Evolutionary conservation across 2,113 vertebrate genomes (phyloP).

Genomic region (Perca fluviatilis): DNA sequence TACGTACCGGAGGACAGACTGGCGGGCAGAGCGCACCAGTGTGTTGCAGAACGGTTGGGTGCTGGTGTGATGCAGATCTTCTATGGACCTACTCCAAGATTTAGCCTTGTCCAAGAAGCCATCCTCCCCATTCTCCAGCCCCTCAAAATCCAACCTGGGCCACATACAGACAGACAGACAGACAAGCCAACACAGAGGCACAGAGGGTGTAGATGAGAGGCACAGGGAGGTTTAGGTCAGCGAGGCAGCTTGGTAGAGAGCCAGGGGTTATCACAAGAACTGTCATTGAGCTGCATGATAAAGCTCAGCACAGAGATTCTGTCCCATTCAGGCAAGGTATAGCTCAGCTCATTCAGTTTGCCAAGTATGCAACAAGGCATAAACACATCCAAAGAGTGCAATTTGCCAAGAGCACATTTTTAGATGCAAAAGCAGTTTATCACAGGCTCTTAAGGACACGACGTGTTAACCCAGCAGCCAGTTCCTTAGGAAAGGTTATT

Average conservation of each 20-base stretch:
- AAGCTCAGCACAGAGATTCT: slow-evolving; percentile 73
- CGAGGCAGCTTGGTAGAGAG: slow-evolving; percentile 71
- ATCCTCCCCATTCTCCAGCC: slow-evolving; percentile 92
- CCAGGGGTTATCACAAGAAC: slow-evolving; percentile 74
- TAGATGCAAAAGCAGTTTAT: slow-evolving; percentile 65
- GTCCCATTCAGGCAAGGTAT: slow-evolving; percentile 42
- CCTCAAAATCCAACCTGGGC: slow-evolving; percentile 97
- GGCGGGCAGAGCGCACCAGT: slow-evolving; percentile 94
- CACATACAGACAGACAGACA: slow-evolving; percentile 71
- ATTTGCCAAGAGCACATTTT: slow-evolving; percentile 37
- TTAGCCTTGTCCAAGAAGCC: slow-evolving; percentile 91
- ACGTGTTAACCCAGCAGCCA: slow-evolving; percentile 57
- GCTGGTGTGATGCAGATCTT: slow-evolving; percentile 94
- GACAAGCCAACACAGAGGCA: slow-evolving; percentile 69
- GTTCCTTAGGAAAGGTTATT: slow-evolving; percentile 47
- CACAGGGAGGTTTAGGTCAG: slow-evolving; percentile 67
- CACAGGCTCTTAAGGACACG: slow-evolving; percentile 31
- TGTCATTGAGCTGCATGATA: slow-evolving; percentile 68
- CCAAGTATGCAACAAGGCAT: slow-evolving; percentile 57
- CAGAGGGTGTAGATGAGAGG: slow-evolving; percentile 50
- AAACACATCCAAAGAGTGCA: slow-evolving; percentile 50
- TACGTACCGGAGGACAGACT: slow-evolving; percentile 96
- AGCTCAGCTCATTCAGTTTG: slow-evolving; percentile 57
- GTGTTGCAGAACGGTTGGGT: slow-evolving; percentile 93
- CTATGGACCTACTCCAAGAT: slow-evolving; percentile 97